Evolutionary conservation across 2,113 vertebrate genomes (phyloP).

Genomic region (Alces alces): DNA sequence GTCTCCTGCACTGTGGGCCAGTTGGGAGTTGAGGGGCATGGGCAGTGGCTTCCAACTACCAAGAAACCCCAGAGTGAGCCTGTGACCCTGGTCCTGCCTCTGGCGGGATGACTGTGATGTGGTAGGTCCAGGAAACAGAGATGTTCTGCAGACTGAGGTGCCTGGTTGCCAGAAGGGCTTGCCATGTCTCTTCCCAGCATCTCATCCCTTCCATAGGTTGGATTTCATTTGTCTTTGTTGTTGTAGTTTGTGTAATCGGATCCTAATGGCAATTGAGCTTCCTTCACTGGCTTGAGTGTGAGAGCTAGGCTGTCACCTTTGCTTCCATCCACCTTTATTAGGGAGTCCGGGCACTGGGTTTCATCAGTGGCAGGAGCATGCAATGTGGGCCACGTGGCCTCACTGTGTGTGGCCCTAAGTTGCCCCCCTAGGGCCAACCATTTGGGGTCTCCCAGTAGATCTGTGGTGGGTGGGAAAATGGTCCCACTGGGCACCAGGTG

Average conservation of each 20-base stretch:
- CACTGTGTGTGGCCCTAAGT: background rate
- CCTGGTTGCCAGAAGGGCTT: background rate
- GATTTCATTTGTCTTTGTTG: background rate
- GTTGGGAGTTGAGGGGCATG: background rate
- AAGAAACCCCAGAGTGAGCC: background rate
- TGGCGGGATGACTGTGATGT: rapidly evolving
- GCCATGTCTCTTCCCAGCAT: background rate
- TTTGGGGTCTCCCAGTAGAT: background rate
- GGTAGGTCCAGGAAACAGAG: background rate
- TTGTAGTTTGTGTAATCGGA: background rate
- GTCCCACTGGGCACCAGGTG: background rate
- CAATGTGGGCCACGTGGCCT: background rate
- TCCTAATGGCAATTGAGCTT: background rate
- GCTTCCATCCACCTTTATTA: background rate
- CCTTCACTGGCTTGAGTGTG: background rate
- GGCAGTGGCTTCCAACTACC: background rate
- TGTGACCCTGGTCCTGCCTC: background rate
- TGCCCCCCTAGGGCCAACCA: background rate
- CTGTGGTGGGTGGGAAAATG: background rate
- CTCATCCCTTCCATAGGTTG: background rate
- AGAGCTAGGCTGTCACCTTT: background rate
- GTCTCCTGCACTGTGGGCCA: background rate
- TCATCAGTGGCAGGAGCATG: background rate
- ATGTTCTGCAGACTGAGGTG: background rate
- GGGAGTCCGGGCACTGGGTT: background rate